These are phyloP conservation scores for Zenarchopterus dispar DNA, from an alignment of 2,797 vertebrate genomes.

Conservation along the genomic window DNA sequence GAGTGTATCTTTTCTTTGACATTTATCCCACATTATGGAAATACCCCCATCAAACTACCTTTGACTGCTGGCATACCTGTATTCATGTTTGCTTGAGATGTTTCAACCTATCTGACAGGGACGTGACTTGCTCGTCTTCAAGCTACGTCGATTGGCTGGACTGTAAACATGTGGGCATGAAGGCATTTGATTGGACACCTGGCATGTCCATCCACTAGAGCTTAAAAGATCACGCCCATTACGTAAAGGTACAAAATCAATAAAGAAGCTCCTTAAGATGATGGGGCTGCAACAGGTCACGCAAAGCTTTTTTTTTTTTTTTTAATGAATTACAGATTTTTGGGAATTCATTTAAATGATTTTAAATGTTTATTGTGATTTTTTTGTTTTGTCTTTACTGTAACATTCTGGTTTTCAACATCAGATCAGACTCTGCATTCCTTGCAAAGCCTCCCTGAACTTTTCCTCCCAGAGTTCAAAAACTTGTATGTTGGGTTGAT, in stretches of 20 bases:
- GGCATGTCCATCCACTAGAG: conserved; percentile 19
- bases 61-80: background rate
- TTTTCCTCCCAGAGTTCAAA: too few species aligned
- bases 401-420: too few species aligned
- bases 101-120: conserved; percentile 40
- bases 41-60: background rate
- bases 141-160: conserved; percentile 54
- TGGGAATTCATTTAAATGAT: too few species aligned
- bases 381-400: too few species aligned
- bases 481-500: too few species aligned
- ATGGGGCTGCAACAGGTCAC: too few species aligned
- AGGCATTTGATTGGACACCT: conserved; percentile 37
- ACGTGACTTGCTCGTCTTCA: conserved; percentile 39
- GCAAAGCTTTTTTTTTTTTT: too few species aligned
- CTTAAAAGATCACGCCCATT: background rate
- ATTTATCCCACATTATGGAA: background rate
- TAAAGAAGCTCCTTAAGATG: background rate
- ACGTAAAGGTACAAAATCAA: background rate
- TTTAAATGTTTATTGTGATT: too few species aligned
- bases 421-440: too few species aligned
- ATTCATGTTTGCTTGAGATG: conserved; percentile 55
- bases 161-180: background rate
- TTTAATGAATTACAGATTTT: too few species aligned
- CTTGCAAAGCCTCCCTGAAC: too few species aligned
- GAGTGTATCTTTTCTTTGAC: background rate